Percentiles rank a stretch among this genome's conserved stretches.
These are phyloP conservation scores for Pogona vitticeps DNA, from an alignment of 2,113 vertebrate species.

Conservation along the genomic window DNA sequence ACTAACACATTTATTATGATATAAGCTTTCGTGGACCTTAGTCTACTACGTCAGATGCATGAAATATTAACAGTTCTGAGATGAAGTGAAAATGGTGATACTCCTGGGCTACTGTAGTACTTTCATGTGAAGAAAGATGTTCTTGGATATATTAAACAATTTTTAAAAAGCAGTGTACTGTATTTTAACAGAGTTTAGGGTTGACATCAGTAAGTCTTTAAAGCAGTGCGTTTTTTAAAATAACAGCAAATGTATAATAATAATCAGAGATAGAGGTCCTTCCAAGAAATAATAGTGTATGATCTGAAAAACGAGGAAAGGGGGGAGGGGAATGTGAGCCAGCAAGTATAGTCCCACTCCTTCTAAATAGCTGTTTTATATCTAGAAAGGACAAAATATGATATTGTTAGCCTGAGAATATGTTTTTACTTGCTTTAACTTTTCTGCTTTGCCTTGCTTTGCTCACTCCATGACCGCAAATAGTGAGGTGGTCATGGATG, in stretches of 20 bases:
- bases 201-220: too few relatives aligned
- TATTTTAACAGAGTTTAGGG: too few relatives aligned
- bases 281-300: neutral
- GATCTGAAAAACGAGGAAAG: neutral
- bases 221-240: neutral
- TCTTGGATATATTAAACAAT: too few relatives aligned
- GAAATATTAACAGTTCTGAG: too few relatives aligned
- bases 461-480: neutral
- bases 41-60: too few relatives aligned
- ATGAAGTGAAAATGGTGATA: too few relatives aligned
- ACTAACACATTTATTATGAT: neutral
- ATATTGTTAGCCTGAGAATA: neutral
- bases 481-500: neutral
- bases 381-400: neutral
- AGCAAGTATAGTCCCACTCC: neutral
- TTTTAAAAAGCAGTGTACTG: too few relatives aligned
- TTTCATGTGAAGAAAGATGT: too few relatives aligned
- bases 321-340: neutral
- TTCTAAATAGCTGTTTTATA: neutral
- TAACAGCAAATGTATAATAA: neutral
- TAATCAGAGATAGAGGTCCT: neutral
- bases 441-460: neutral
- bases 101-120: too few relatives aligned
- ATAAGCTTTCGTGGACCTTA: neutral
- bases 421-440: neutral